Conservation (phyloP, 35 echinoderm and acorn worm species). For the Patiria miniata region DNA sequence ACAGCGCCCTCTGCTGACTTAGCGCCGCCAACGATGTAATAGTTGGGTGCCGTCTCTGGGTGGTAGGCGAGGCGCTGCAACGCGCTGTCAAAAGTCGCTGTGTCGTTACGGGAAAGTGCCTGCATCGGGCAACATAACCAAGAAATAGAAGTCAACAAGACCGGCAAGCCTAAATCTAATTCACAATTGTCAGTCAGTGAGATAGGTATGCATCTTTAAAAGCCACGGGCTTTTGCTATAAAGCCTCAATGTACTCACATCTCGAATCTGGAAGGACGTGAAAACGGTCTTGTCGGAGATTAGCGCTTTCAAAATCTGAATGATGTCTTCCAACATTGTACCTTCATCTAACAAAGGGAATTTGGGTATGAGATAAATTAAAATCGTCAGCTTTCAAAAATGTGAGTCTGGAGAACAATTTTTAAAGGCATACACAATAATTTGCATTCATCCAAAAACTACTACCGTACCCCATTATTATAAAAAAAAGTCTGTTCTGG, state of each 20-base stretch:
- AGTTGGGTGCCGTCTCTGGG: conserved; percentile 73
- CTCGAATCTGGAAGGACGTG: conserved; percentile 69
- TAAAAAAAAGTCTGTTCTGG: no score
- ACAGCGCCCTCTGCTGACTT: conserved; percentile 74
- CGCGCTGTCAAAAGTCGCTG: conserved; percentile 40
- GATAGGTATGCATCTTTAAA: neutral
- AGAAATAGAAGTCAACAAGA: neutral
- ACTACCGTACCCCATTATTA: no score
- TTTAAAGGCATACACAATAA: no score
- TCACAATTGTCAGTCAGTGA: neutral
- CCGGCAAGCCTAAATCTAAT: neutral
- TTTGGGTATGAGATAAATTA: no score
- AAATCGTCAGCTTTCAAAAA: no score
- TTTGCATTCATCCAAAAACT: no score
- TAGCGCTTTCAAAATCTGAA: conserved; percentile 60
- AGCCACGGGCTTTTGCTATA: neutral
- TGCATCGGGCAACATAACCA: neutral
- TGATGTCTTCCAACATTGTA: conserved; percentile 59
- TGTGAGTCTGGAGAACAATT: no score
- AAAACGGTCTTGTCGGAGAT: conserved; percentile 50
- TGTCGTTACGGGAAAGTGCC: conserved; percentile 28
- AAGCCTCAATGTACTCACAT: conserved; percentile 59
- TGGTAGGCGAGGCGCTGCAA: conserved; percentile 33
- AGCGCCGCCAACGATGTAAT: conserved; percentile 71
- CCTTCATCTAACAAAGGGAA: conserved; percentile 60